phyloP scores from a whole-genome alignment of 2,113 vertebrate species.

The Genyomyrus donnyi region DNA sequence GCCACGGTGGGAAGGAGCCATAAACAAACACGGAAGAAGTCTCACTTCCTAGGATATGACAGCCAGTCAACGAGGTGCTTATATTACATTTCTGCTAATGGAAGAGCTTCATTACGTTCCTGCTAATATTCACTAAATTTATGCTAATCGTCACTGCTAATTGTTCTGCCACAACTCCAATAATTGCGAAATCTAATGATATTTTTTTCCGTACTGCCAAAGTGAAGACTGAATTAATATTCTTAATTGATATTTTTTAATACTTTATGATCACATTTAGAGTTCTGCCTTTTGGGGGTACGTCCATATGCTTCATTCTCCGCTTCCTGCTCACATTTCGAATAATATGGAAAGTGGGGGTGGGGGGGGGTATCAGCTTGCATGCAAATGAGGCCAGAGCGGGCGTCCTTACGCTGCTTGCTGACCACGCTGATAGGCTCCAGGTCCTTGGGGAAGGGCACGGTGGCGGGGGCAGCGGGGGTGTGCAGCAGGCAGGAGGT shows the following conservation, averaged over 20 bases:
- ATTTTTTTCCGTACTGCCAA: not conserved
- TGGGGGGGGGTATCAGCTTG: not conserved
- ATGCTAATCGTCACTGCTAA: not conserved
- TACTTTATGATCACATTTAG: not conserved
- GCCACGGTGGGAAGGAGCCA: not conserved
- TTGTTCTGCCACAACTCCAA: not conserved
- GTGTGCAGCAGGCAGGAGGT: slow-evolving; percentile 43
- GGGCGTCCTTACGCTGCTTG: slow-evolving; percentile 53
- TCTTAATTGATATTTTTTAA: not conserved
- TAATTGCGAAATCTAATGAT: not conserved
- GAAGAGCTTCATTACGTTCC: not conserved
- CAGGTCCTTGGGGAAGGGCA: slow-evolving; percentile 65
- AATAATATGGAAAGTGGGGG: not conserved
- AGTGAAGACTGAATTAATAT: too few relatives aligned
- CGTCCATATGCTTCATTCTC: not conserved
- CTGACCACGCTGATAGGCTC: slow-evolving; percentile 61
- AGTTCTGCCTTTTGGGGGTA: not conserved
- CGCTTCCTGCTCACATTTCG: not conserved
- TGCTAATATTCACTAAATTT: slow-evolving; percentile 2
- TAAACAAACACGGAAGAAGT: not conserved
- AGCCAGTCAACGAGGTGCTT: not conserved
- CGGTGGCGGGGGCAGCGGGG: slow-evolving; percentile 47
- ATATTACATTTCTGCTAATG: not conserved
- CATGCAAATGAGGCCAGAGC: not conserved
- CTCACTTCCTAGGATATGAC: not conserved